phyloP scores from a whole-genome alignment of 2,888 invertebrate genomes.

The Tinea semifulvella region DNA sequence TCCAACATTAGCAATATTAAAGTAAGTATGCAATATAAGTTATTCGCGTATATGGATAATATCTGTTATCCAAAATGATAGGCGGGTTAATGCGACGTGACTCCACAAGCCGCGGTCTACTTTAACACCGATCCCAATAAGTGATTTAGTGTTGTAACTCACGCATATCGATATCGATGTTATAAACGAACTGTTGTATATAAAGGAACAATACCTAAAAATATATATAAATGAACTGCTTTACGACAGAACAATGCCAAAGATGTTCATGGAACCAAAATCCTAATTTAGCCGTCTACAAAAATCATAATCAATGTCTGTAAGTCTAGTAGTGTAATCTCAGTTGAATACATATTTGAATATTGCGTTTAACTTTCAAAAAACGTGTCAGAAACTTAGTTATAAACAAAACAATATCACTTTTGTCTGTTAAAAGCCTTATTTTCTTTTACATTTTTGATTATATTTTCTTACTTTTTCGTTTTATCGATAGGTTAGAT shows the following conservation, averaged over 20 bases:
- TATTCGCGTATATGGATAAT: too few species aligned
- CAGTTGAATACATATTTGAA: not conserved
- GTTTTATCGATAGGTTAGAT: not conserved
- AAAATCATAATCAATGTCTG: not conserved
- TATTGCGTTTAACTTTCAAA: too few species aligned
- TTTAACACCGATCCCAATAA: conserved; percentile 3
- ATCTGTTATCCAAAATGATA: not conserved
- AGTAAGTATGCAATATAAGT: too few species aligned
- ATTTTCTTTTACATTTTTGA: too few species aligned
- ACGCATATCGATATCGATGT: not conserved
- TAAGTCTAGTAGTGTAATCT: not conserved
- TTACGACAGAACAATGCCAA: too few species aligned
- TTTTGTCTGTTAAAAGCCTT: too few species aligned
- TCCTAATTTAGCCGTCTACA: too few species aligned
- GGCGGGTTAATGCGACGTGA: not conserved
- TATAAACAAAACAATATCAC: too few species aligned
- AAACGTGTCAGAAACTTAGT: too few species aligned
- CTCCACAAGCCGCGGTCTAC: conserved; percentile 1
- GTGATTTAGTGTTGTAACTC: not conserved
- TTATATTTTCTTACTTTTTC: too few species aligned
- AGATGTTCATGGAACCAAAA: too few species aligned
- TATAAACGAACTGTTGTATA: not conserved
- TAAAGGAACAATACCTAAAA: not conserved
- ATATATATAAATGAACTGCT: not conserved
- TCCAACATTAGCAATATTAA: too few species aligned